Evolutionary conservation across 2,888 invertebrate genomes (phyloP).

Genomic region (Pterostichus madidus): DNA sequence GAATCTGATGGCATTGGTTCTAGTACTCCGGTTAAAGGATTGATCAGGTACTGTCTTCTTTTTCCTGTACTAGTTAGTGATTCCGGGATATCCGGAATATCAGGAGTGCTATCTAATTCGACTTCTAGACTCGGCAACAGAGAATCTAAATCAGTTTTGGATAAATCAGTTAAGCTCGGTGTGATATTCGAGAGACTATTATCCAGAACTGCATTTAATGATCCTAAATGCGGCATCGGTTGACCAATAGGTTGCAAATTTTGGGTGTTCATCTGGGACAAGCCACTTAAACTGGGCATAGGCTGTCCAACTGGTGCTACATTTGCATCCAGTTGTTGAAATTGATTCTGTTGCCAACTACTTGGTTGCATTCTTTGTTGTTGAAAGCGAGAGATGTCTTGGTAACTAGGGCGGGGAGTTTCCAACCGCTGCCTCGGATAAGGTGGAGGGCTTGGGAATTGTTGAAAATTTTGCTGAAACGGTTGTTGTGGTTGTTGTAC

Average conservation of each 20-base stretch:
- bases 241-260: conserved; percentile 72
- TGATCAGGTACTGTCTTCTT: conserved; percentile 90
- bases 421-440: conserved; percentile 69
- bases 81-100: conserved; percentile 78
- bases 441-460: conserved; percentile 70
- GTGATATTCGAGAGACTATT: conserved; percentile 74
- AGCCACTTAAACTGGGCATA: conserved; percentile 55
- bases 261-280: conserved; percentile 22
- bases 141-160: conserved; percentile 81
- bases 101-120: conserved; percentile 80
- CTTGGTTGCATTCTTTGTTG: conserved; percentile 74
- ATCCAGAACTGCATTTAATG: conserved; percentile 71
- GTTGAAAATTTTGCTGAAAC: conserved; percentile 63
- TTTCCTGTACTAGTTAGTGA: conserved; percentile 82
- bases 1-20: conserved; percentile 88
- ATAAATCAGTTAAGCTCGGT: conserved; percentile 75
- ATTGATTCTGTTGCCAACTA: conserved; percentile 77
- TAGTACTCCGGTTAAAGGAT: conserved; percentile 92
- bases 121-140: conserved; percentile 82
- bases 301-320: conserved; percentile 64
- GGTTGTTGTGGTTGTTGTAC: conserved; percentile 63
- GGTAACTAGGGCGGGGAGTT: conserved; percentile 68
- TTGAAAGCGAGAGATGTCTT: conserved; percentile 66
- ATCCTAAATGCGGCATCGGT: conserved; percentile 71
- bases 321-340: conserved; percentile 52